These are phyloP conservation scores for Drosophila rufa DNA, from an alignment of 1,140 invertebrate species.

Conservation along the genomic window DNA sequence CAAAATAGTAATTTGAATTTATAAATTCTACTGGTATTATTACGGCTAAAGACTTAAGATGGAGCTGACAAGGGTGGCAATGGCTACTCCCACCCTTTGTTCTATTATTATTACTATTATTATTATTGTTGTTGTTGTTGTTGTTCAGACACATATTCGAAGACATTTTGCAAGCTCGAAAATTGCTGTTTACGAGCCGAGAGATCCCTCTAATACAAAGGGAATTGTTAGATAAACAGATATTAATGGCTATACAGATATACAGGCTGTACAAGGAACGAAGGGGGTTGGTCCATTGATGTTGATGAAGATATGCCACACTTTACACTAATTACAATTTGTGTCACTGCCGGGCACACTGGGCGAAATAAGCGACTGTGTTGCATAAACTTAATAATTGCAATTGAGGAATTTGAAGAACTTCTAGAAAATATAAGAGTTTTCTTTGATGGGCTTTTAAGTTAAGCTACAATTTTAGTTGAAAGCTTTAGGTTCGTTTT, in stretches of 20 bases:
- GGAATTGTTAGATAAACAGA: conserved; percentile 37
- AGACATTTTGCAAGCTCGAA: conserved; percentile 14
- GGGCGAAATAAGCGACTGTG: conserved; percentile 5
- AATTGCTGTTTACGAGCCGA: conserved; percentile 19
- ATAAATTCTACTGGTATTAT: conserved; percentile 55
- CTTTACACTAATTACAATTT: conserved; percentile 55
- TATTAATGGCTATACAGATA: conserved; percentile 40
- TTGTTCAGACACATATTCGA: conserved; percentile 4
- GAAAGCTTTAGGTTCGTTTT: neutral
- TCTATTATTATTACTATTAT: conserved; percentile 7
- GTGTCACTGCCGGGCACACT: conserved; percentile 6
- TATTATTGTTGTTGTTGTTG: conserved; percentile 16
- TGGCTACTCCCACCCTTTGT: neutral
- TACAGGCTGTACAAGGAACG: conserved; percentile 19
- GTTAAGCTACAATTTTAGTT: neutral
- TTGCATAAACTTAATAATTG: neutral
- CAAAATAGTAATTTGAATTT: conserved; percentile 60
- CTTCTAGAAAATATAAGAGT: too few species aligned
- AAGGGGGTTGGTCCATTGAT: conserved; percentile 15
- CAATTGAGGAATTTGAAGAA: neutral
- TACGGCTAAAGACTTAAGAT: conserved; percentile 18
- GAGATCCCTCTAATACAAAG: conserved; percentile 22
- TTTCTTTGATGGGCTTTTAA: neutral
- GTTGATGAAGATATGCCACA: conserved; percentile 24
- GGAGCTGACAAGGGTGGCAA: conserved; percentile 27